A percentile compares a stretch with the other conserved stretches of the same genome.
Conservation (phyloP, 2,113 vertebrate genomes). For the Odobenus rosmarus region DNA sequence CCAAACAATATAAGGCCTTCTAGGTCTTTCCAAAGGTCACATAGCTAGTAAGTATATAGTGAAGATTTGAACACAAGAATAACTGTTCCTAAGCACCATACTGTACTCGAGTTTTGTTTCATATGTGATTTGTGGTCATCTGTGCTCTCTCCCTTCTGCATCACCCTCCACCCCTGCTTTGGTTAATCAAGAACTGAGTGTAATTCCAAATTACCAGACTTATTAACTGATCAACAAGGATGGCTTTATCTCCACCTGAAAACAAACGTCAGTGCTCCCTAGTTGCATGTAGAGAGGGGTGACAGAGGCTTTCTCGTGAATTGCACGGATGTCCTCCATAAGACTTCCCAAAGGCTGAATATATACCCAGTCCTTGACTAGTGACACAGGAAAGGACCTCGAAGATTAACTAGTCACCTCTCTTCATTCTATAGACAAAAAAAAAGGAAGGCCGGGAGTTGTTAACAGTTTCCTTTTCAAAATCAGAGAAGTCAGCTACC, state of each 20-base stretch:
- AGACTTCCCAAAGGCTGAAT: not conserved
- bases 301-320: not conserved
- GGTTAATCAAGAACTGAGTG: not conserved
- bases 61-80: not conserved
- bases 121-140: not conserved
- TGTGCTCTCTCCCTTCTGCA: not conserved
- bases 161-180: not conserved
- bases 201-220: constrained; percentile 7
- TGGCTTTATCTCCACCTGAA: not conserved
- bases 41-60: not conserved
- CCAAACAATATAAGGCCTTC: not conserved
- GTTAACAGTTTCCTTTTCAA: not conserved
- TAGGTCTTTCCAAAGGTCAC: not conserved
- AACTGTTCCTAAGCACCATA: not conserved
- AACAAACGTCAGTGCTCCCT: not conserved
- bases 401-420: not conserved
- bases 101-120: not conserved
- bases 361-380: not conserved
- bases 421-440: not conserved
- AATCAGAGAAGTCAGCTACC: not conserved
- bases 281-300: not conserved
- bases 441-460: not conserved
- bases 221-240: not conserved
- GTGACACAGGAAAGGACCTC: not conserved
- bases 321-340: not conserved